These are phyloP conservation scores for Drosophila melanica DNA, from an alignment of 1,140 invertebrate species.

Conservation along the genomic window DNA sequence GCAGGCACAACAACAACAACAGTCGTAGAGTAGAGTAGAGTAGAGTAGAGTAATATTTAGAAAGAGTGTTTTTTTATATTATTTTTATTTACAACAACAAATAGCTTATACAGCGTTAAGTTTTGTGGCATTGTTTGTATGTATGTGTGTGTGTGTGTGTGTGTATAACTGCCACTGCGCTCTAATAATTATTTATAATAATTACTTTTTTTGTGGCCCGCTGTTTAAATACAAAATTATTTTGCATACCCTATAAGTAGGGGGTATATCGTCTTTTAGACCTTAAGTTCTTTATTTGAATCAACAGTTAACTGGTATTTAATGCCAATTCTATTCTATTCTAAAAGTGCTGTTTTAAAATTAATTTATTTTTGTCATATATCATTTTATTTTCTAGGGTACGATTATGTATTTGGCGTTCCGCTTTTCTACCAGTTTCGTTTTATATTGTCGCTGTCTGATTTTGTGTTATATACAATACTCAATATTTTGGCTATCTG, in stretches of 20 bases:
- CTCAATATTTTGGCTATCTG: constrained; percentile 40
- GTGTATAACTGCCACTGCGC: constrained; percentile 71
- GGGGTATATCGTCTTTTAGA: background rate
- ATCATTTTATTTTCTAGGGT: constrained; percentile 11
- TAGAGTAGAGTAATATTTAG: constrained; percentile 40
- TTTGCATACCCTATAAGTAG: constrained; percentile 21
- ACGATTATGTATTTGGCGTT: background rate
- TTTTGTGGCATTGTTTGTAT: constrained; percentile 24
- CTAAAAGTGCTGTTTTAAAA: too few species aligned
- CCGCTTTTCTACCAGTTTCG: constrained; percentile 22
- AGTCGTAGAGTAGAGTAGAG: constrained; percentile 26
- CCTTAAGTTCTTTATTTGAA: background rate
- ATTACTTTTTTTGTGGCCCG: constrained; percentile 67
- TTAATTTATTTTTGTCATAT: background rate
- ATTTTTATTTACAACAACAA: constrained; percentile 48
- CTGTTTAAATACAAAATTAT: constrained; percentile 68
- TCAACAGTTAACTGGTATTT: too few species aligned
- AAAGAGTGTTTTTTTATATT: constrained; percentile 24
- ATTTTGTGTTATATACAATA: constrained; percentile 33
- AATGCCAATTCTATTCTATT: too few species aligned
- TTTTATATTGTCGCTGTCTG: constrained; percentile 15
- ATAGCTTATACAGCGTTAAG: constrained; percentile 54
- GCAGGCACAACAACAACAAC: constrained; percentile 14
- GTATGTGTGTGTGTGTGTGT: constrained; percentile 28
- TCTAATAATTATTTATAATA: constrained; percentile 82